Evolutionary conservation across 23 tunicate genomes (phyloP).

Genomic region (Styela plicata): DNA sequence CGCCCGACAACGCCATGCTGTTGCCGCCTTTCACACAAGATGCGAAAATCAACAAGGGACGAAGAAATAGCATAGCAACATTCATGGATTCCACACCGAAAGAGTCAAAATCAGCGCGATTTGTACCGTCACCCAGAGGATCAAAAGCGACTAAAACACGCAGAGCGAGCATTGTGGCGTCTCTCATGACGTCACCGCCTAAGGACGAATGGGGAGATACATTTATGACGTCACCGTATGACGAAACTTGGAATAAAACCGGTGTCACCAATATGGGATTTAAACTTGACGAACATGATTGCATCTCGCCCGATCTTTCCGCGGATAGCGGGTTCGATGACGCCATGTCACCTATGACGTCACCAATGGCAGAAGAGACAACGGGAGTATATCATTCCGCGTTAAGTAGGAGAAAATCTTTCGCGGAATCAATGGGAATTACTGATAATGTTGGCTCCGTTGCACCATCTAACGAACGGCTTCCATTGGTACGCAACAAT

Average conservation of each 20-base stretch:
- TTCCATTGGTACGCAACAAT: not conserved
- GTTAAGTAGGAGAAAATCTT: slow-evolving; percentile 55
- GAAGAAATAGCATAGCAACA: not conserved
- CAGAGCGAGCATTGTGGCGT: not conserved
- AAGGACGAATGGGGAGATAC: not conserved
- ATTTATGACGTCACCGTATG: not conserved
- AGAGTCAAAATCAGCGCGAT: not conserved
- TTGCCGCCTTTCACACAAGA: no score
- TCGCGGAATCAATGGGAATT: slow-evolving; percentile 17
- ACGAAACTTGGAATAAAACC: not conserved
- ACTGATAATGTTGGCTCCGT: not conserved
- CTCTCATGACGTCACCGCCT: not conserved
- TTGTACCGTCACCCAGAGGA: not conserved
- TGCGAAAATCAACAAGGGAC: no score
- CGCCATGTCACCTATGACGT: not conserved
- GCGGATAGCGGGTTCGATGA: not conserved
- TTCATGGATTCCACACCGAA: not conserved
- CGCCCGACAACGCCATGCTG: no score
- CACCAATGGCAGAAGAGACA: not conserved
- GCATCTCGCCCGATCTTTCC: not conserved
- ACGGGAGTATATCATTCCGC: slow-evolving; percentile 45
- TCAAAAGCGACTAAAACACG: not conserved
- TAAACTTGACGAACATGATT: not conserved
- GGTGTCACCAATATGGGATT: slow-evolving; percentile 12
- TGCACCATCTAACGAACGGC: not conserved